These are phyloP conservation scores for Cordilura impudica DNA, from an alignment of 2,888 invertebrate genomes.

Conservation along the genomic window DNA sequence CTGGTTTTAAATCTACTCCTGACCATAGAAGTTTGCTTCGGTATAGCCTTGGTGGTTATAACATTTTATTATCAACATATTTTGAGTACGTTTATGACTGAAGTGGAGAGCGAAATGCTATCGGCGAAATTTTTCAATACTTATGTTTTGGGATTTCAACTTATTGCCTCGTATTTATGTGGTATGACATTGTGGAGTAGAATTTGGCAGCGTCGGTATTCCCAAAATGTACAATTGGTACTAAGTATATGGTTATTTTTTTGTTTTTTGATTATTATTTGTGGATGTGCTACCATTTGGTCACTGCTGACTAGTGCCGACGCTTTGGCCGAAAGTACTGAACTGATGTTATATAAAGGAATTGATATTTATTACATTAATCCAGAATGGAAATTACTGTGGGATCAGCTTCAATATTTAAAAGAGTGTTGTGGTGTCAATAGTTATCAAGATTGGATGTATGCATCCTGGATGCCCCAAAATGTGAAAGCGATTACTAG, in stretches of 20 bases:
- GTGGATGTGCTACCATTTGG: constrained; percentile 70
- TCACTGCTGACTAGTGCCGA: constrained; percentile 65
- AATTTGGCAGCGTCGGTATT: constrained; percentile 69
- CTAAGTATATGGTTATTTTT: constrained; percentile 71
- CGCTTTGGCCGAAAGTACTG: constrained; percentile 66
- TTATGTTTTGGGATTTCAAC: constrained; percentile 69
- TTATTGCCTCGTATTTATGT: constrained; percentile 68
- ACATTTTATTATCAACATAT: constrained; percentile 68
- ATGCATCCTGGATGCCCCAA: constrained; percentile 71
- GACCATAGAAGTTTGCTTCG: constrained; percentile 68
- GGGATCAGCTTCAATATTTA: constrained; percentile 74
- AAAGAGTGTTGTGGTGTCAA: constrained; percentile 75
- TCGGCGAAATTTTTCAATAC: constrained; percentile 67
- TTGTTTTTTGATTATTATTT: constrained; percentile 68
- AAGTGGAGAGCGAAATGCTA: constrained; percentile 65
- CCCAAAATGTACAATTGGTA: constrained; percentile 68
- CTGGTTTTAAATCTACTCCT: constrained; percentile 68
- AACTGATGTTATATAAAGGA: constrained; percentile 70
- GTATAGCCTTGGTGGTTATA: constrained; percentile 67
- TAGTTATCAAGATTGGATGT: constrained; percentile 75
- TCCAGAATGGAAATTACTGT: constrained; percentile 75
- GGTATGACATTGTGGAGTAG: constrained; percentile 71
- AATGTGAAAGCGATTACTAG: background rate
- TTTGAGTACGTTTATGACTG: constrained; percentile 67
- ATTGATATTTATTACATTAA: constrained; percentile 74